Percentiles rank a stretch among this genome's conserved stretches.
Conservation (phyloP, 2,113 vertebrate species). For the Tachuris rubrigastra region DNA sequence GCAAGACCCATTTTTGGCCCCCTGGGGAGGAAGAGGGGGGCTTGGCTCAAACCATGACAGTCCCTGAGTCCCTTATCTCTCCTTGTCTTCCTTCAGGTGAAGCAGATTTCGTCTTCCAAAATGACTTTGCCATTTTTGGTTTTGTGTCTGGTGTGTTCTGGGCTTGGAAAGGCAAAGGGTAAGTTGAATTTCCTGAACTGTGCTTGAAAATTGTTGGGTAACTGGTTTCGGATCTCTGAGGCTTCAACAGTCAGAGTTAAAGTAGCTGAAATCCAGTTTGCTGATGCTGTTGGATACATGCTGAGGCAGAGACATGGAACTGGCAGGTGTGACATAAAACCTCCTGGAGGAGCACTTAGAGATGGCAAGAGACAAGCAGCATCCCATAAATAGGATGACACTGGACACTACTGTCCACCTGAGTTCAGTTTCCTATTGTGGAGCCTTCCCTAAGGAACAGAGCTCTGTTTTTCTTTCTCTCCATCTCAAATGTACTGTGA, state of each 20-base stretch:
- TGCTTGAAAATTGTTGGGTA: not conserved
- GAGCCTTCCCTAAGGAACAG: not conserved
- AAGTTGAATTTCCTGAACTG: not conserved
- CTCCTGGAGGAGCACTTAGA: not conserved
- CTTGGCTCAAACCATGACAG: too few relatives aligned
- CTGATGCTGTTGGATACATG: fast-evolving
- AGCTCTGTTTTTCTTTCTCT: not conserved
- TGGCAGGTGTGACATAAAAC: not conserved
- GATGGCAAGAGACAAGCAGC: not conserved
- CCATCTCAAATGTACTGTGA: not conserved
- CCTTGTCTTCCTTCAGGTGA: not conserved
- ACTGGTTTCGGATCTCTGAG: not conserved
- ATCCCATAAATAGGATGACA: not conserved
- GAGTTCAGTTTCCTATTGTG: not conserved
- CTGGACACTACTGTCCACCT: not conserved
- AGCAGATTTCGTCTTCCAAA: not conserved
- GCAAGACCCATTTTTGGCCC: too few relatives aligned
- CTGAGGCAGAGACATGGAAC: not conserved
- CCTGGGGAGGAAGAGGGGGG: too few relatives aligned
- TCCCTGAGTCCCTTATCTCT: not conserved
- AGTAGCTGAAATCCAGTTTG: not conserved
- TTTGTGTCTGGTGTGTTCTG: constrained; percentile 14
- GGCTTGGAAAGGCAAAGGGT: not conserved
- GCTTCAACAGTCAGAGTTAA: not conserved
- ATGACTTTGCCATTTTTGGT: not conserved